A percentile compares a stretch with the other conserved stretches of the same genome.
phyloP scores from a whole-genome alignment of 2,888 invertebrate genomes.

The Eupithecia inturbata region DNA sequence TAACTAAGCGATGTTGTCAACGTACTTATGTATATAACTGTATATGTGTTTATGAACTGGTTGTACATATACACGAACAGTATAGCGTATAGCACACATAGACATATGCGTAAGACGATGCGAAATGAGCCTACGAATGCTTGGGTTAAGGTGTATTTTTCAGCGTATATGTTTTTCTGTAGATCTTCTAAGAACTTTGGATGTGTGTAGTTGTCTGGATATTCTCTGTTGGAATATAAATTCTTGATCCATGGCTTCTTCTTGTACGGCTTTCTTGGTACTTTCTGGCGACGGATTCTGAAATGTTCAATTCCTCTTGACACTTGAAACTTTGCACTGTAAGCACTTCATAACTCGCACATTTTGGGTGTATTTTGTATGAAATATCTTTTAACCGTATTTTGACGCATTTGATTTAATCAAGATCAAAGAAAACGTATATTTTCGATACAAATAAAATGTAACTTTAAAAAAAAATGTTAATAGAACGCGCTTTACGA shows the following conservation, averaged over 20 bases:
- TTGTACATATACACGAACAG: constrained; percentile 90
- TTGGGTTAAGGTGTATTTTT: constrained; percentile 88
- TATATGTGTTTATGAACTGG: constrained; percentile 86
- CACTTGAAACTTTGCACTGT: constrained; percentile 2
- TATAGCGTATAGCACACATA: constrained; percentile 89
- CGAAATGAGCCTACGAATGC: constrained; percentile 90
- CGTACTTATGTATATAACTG: constrained; percentile 85
- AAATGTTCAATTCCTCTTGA: constrained; percentile 50
- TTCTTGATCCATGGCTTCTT: constrained; percentile 92
- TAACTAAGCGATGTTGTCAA: constrained; percentile 86
- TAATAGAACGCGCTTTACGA: too few species aligned
- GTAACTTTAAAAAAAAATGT: too few species aligned
- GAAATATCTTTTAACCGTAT: too few species aligned
- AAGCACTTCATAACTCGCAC: not conserved
- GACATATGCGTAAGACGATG: constrained; percentile 91
- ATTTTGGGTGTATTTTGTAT: not conserved
- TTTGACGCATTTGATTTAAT: too few species aligned
- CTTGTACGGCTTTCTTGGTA: constrained; percentile 53
- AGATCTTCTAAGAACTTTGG: constrained; percentile 93
- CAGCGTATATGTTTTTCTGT: constrained; percentile 91
- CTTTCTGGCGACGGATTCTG: constrained; percentile 70
- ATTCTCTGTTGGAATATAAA: constrained; percentile 93
- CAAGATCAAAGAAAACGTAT: too few species aligned
- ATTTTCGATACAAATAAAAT: too few species aligned
- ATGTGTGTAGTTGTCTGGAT: constrained; percentile 97